Base-by-base conservation (phyloP, 2,113 vertebrate genomes). In the Equus przewalskii region DNA sequence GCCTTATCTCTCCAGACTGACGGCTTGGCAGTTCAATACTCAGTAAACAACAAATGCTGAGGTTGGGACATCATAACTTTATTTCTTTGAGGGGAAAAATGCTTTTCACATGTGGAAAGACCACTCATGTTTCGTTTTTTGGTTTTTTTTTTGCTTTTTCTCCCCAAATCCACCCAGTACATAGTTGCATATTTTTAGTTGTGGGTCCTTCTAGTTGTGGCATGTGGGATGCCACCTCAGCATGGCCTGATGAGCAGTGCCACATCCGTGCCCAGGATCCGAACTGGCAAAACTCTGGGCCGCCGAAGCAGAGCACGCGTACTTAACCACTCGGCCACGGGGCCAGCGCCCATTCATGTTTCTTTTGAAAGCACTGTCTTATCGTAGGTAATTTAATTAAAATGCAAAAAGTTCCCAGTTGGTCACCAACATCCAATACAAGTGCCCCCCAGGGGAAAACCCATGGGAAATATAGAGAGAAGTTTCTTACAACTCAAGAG, bases 391-490 rank as follows among this genome's bases (percentile, higher is more conserved):
- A 95, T 67, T 62, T 64, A 81, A 94, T 87, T 83, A 85, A 69
- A 90, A 72, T 62, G 46, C 49, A 89, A 73, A 97, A 41, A 93
- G 70, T 91, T 97, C 83, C 89, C 62, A 96, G 56, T 46, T 60
- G 46, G 58, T 93, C 78, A 93, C n/a, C 49, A 91, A 60, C 58
- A 96, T 89, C 81, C 89, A 97, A 79, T 41, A 51, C 30, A 67
- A 51, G 49, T 65, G 73, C 16, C 58, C 14, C 80, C 30, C 36
- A 60, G 65, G 82, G 91, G 89, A 83, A 94, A 97, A 79, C 79
- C 93, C 91, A 93, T 1, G 21, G 56, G 83, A 89, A 76, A n/a
- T 49, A 81, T 0, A 96, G 83, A 85, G 83, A 85, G 75, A 76
- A 60, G 70, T 81, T 97, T 96, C 95, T 91, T 94, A 86, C 6